A percentile compares a stretch with the other conserved stretches of the same genome.
Conservation (phyloP, 1,140 invertebrate genomes). For the Subanguina moxae region DNA sequence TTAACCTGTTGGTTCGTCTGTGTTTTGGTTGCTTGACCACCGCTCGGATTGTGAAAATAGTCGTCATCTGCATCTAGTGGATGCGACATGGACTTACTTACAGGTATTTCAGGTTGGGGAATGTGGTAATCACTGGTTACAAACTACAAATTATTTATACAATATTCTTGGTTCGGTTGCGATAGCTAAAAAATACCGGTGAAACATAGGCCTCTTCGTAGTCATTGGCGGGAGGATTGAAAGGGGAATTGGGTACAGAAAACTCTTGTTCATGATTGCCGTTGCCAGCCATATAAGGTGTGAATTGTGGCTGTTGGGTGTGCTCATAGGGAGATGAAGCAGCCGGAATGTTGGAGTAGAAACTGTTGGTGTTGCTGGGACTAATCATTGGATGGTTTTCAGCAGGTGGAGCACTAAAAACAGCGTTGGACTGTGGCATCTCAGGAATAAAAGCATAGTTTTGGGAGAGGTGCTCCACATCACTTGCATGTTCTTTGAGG, state of each 20-base stretch:
- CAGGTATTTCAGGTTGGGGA: not conserved
- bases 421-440: not conserved
- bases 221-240: not conserved
- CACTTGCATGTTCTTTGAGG: not conserved
- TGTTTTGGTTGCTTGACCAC: not conserved
- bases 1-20: not conserved
- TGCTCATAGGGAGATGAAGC: slow-evolving; percentile 1
- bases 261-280: not conserved
- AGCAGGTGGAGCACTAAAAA: not conserved
- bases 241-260: too few relatives aligned
- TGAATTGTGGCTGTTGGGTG: not conserved
- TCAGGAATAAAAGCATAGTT: not conserved
- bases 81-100: not conserved
- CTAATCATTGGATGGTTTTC: not conserved
- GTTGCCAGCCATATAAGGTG: not conserved
- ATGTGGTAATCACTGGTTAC: not conserved
- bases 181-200: not conserved
- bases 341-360: slow-evolving; percentile 4
- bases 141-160: not conserved
- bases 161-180: not conserved
- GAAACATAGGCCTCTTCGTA: slow-evolving; percentile 1
- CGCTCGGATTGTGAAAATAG: not conserved
- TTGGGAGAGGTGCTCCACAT: not conserved
- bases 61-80: not conserved
- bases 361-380: not conserved